These are phyloP conservation scores for Sciurus vulgaris DNA, from an alignment of 2,797 vertebrate genomes.

Conservation along the genomic window DNA sequence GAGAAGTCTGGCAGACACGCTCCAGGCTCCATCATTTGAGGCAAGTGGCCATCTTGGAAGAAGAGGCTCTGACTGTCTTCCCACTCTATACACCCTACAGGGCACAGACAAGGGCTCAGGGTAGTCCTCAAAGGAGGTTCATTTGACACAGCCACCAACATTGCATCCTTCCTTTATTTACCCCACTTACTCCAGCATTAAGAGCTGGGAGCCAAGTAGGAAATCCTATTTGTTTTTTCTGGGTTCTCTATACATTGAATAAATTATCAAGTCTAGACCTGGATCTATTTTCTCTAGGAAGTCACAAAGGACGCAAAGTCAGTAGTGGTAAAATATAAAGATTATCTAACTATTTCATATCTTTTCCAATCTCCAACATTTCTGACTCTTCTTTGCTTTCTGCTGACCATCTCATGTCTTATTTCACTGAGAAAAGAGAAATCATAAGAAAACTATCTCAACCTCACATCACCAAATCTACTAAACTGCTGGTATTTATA, in stretches of 20 bases:
- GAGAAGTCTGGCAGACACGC: background rate
- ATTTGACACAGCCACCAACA: background rate
- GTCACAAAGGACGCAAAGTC: conserved; percentile 22
- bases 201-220: background rate
- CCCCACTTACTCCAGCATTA: background rate
- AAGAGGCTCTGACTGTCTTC: background rate
- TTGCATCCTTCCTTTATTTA: background rate
- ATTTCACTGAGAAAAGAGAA: conserved; percentile 21
- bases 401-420: background rate
- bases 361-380: background rate
- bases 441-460: background rate
- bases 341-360: background rate
- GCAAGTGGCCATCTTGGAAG: conserved; percentile 30
- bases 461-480: background rate
- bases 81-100: background rate
- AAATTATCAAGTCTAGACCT: conserved; percentile 32
- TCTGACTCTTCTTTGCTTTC: background rate
- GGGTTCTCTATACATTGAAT: background rate
- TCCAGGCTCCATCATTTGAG: background rate
- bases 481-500: background rate
- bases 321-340: background rate
- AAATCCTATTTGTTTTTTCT: background rate
- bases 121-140: background rate
- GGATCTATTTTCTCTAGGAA: conserved; percentile 27
- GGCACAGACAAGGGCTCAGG: background rate